Conservation (phyloP, 2,113 vertebrate species). For the Stegostoma tigrinum region DNA sequence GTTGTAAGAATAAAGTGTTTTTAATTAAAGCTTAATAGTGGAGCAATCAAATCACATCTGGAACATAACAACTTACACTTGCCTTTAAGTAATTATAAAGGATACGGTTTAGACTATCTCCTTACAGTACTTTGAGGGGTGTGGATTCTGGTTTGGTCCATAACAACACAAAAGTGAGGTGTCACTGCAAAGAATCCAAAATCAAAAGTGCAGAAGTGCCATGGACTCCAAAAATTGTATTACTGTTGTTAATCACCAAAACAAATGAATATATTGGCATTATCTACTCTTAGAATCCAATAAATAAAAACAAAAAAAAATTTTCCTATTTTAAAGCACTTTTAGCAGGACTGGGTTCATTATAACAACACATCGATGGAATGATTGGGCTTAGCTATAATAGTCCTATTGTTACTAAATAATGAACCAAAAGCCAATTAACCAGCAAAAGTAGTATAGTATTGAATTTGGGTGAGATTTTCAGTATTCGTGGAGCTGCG, state of each 20-base stretch:
- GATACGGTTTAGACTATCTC: no score
- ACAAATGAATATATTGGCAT: background rate
- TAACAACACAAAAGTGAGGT: no score
- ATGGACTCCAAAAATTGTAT: background rate
- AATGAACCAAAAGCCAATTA: constrained; percentile 8
- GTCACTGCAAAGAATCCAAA: background rate
- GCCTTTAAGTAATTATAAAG: no score
- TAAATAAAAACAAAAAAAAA: background rate
- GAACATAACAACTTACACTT: no score
- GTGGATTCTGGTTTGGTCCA: no score
- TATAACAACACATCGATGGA: background rate
- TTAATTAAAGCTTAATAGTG: no score
- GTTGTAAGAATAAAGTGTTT: no score
- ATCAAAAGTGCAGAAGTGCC: background rate
- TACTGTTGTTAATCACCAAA: background rate
- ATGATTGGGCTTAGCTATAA: background rate
- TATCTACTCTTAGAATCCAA: background rate
- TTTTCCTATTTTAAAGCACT: background rate
- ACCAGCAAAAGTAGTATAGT: background rate
- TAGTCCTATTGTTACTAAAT: background rate
- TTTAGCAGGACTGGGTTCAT: background rate
- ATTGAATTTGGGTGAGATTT: background rate
- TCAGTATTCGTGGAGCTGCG: background rate
- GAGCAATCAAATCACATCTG: no score
- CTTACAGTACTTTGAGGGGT: no score